These are phyloP conservation scores for Chrysogorgia sp. DNA, from an alignment of 92 coral and sea anemone genomes.

Conservation along the genomic window DNA sequence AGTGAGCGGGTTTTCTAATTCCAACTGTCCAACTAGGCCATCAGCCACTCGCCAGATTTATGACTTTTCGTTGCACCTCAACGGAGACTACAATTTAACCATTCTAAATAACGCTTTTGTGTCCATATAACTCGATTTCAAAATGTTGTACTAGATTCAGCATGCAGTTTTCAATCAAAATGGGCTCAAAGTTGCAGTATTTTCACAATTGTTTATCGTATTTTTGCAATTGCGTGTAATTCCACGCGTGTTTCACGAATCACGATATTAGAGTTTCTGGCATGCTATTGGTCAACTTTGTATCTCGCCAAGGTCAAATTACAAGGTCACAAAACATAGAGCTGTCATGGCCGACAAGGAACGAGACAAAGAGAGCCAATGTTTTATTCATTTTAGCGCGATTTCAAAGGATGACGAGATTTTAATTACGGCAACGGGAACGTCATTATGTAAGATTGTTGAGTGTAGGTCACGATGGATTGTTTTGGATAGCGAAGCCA, in stretches of 20 bases:
- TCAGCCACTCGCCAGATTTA: conserved; percentile 33
- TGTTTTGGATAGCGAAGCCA: conserved; percentile 34
- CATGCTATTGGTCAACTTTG: conserved; percentile 9
- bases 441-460: conserved; percentile 32
- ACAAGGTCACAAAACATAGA: background rate
- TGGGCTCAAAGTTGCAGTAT: background rate
- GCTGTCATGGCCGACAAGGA: too few species aligned
- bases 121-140: background rate
- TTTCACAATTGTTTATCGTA: background rate
- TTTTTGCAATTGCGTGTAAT: background rate
- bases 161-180: conserved; percentile 20
- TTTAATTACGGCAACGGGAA: conserved; percentile 27
- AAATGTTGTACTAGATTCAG: conserved; percentile 25
- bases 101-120: conserved; percentile 1
- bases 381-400: conserved; percentile 29
- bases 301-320: background rate
- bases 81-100: conserved; percentile 21
- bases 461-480: conserved; percentile 23
- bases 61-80: conserved; percentile 29
- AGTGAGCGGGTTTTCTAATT: too few species aligned
- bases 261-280: background rate
- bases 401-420: conserved; percentile 6
- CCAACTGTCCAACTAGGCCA: too few species aligned
- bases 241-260: conserved; percentile 5
- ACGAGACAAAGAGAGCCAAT: conserved; percentile 11